Evolutionary conservation across 1,140 invertebrate genomes (phyloP).

Genomic region (Dendrolimus punctatus): DNA sequence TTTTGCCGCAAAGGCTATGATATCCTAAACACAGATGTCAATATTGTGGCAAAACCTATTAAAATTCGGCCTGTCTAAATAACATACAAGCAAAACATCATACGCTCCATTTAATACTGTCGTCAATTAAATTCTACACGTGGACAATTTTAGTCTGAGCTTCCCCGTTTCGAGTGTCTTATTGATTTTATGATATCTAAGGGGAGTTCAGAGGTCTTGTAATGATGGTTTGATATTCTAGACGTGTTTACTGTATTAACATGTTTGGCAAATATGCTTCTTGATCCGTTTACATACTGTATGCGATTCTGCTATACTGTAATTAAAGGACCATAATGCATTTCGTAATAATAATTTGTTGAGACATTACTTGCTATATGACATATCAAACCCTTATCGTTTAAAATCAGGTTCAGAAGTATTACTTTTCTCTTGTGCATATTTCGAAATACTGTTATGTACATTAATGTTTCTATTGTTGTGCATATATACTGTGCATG

Average conservation of each 20-base stretch:
- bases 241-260: conserved; percentile 35
- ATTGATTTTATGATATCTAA: not conserved
- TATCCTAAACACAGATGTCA: too few relatives aligned
- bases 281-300: conserved; percentile 35
- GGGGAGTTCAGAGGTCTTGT: conserved; percentile 16
- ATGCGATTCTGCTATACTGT: conserved; percentile 12
- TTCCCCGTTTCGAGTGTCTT: conserved; percentile 4
- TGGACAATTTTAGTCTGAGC: conserved; percentile 15
- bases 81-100: conserved; percentile 31
- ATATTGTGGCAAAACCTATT: too few relatives aligned
- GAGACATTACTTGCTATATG: not conserved
- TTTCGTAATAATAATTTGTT: conserved; percentile 5
- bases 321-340: conserved; percentile 20
- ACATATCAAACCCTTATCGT: too few relatives aligned
- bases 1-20: too few relatives aligned
- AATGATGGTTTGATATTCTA: conserved; percentile 18
- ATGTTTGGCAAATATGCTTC: conserved; percentile 33
- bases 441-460: too few relatives aligned
- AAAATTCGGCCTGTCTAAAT: too few relatives aligned
- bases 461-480: too few relatives aligned
- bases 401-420: too few relatives aligned
- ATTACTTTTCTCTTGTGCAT: too few relatives aligned
- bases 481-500: too few relatives aligned
- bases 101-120: conserved; percentile 30
- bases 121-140: conserved; percentile 20